phyloP scores from a whole-genome alignment of 2,888 invertebrate species.

The Drosophila niveifrons region DNA sequence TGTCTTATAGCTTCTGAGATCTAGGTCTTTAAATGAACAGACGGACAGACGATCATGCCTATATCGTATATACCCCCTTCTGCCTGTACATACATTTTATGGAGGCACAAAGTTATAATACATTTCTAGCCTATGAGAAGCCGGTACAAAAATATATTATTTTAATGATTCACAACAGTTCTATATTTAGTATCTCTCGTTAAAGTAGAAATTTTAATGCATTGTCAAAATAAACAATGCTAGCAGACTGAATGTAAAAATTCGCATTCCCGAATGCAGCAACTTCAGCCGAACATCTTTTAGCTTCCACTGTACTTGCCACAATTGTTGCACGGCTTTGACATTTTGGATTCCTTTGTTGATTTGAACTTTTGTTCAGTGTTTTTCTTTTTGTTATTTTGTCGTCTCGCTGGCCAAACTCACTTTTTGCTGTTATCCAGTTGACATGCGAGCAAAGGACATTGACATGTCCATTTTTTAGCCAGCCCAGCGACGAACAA shows the following conservation, averaged over 20 bases:
- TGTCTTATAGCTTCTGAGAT: too few species aligned
- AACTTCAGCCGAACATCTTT: neutral
- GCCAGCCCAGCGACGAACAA: slow-evolving; percentile 26
- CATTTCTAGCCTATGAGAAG: too few species aligned
- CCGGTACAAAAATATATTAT: too few species aligned
- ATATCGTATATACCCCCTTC: too few species aligned
- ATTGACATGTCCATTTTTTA: slow-evolving; percentile 78
- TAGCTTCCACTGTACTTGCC: neutral
- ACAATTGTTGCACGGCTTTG: slow-evolving; percentile 53
- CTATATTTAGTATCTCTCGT: neutral
- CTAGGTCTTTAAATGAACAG: too few species aligned
- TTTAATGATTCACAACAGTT: neutral
- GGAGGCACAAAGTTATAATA: too few species aligned
- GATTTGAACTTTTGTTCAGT: slow-evolving; percentile 62
- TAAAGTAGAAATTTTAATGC: neutral
- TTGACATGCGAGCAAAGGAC: slow-evolving; percentile 70
- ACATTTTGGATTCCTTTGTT: slow-evolving; percentile 60
- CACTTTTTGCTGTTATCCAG: slow-evolving; percentile 61
- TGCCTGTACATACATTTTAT: too few species aligned
- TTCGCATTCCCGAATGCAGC: neutral
- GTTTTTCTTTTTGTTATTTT: slow-evolving; percentile 8
- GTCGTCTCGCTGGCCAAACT: slow-evolving; percentile 25
- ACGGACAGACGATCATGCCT: too few species aligned
- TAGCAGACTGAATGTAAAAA: neutral
- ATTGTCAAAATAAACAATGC: neutral